Percentiles rank a stretch among this genome's conserved stretches.
phyloP scores from a whole-genome alignment of 2,113 vertebrate genomes.

The Rhinolophus sinicus region DNA sequence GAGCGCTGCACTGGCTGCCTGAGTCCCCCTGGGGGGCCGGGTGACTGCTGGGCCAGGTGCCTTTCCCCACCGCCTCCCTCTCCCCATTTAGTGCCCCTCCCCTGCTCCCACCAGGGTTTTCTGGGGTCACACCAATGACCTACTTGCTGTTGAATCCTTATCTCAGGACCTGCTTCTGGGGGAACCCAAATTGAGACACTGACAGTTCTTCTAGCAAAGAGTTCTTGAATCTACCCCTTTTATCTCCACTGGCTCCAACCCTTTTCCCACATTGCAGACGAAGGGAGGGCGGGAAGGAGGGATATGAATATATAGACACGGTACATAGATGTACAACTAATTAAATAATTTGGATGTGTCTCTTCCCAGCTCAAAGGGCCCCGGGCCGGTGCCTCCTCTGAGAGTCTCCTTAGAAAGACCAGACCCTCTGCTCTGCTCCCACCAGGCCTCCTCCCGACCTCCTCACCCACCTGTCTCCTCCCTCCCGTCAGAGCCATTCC shows the following conservation, averaged over 20 bases:
- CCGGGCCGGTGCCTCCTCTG: not conserved
- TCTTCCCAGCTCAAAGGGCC: not conserved
- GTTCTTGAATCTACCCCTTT: not conserved
- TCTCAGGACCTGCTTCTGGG: not conserved
- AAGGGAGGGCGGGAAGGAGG: not conserved
- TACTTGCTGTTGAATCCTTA: not conserved
- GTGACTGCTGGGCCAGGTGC: fast-evolving
- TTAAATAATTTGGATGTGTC: too few relatives aligned
- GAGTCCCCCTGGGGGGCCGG: fast-evolving
- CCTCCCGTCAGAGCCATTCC: not conserved
- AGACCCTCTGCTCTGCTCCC: not conserved
- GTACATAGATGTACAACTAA: not conserved
- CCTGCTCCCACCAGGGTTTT: not conserved
- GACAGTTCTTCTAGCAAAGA: not conserved
- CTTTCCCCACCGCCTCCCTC: not conserved
- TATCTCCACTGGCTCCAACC: not conserved
- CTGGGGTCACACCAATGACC: not conserved
- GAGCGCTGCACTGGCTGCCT: not conserved
- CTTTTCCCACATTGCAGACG: not conserved
- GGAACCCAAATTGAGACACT: not conserved
- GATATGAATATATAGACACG: too few relatives aligned
- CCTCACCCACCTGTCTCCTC: fast-evolving
- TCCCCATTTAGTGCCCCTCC: not conserved
- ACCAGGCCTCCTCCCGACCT: not conserved
- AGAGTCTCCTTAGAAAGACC: not conserved